Conservation (phyloP, 2,797 vertebrate genomes). For the Onychomys arenicola region DNA sequence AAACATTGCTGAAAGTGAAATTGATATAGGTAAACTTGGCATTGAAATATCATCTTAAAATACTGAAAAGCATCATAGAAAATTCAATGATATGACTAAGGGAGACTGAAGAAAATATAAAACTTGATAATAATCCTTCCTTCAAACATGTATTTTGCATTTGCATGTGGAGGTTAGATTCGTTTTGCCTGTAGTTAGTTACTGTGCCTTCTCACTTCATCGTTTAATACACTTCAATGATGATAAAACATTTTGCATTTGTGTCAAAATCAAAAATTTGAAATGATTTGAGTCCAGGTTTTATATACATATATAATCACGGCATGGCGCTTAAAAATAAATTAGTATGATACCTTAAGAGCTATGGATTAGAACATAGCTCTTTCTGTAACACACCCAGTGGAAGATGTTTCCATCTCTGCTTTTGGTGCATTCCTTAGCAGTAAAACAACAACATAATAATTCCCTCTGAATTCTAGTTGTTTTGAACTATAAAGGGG, state of each 20-base stretch:
- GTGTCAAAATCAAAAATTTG: background rate
- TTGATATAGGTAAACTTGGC: slow-evolving; percentile 30
- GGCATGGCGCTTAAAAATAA: background rate
- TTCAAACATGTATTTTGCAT: background rate
- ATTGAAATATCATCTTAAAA: slow-evolving; percentile 62
- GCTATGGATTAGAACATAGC: background rate
- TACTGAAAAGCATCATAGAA: slow-evolving; percentile 11
- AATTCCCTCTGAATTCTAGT: background rate
- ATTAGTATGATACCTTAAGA: background rate
- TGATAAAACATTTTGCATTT: background rate
- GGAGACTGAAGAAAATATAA: background rate
- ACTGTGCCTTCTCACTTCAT: background rate
- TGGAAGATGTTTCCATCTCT: background rate
- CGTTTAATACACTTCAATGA: background rate
- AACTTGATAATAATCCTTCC: background rate
- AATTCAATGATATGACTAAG: slow-evolving; percentile 9
- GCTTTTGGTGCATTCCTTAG: background rate
- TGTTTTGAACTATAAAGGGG: background rate
- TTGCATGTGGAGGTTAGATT: background rate
- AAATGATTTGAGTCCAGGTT: background rate
- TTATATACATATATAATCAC: background rate
- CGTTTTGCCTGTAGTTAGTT: background rate
- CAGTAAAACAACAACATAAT: background rate
- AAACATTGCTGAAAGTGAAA: slow-evolving; percentile 13
- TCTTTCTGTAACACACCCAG: fast-evolving